These are phyloP conservation scores for Mustelus asterias DNA, from an alignment of 2,113 vertebrate species.

Conservation along the genomic window DNA sequence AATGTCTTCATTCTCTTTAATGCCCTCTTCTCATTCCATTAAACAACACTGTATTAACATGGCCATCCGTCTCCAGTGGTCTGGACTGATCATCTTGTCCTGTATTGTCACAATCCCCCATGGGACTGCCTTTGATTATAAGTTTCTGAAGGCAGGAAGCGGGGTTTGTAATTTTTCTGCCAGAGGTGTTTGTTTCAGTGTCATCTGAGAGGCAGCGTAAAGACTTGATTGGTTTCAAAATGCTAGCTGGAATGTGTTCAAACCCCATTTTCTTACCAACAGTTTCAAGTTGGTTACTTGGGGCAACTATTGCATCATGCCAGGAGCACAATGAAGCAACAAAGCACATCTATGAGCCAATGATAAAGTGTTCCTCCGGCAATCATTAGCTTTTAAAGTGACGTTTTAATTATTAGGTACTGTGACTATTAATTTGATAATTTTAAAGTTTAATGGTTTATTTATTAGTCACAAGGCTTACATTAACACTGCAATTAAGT, in stretches of 20 bases:
- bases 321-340: background rate
- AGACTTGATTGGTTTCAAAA: background rate
- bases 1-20: background rate
- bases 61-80: conserved; percentile 5
- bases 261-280: background rate
- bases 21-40: background rate
- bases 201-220: background rate
- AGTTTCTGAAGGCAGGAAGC: conserved; percentile 22
- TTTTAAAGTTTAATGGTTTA: no score
- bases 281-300: background rate
- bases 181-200: conserved; percentile 4
- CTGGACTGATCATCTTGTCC: conserved; percentile 20
- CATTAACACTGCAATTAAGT: no score
- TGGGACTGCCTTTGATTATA: conserved; percentile 20
- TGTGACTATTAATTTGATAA: background rate
- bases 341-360: no score
- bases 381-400: background rate
- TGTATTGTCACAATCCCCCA: background rate
- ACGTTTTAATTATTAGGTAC: background rate
- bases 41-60: conserved; percentile 12
- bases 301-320: background rate
- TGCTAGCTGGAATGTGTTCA: background rate
- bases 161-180: background rate
- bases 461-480: no score
- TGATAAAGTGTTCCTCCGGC: background rate